A percentile compares a stretch with the other conserved stretches of the same genome.
These are phyloP conservation scores for Tragelaphus strepsiceros DNA, from an alignment of 2,113 vertebrate species.

Conservation along the genomic window DNA sequence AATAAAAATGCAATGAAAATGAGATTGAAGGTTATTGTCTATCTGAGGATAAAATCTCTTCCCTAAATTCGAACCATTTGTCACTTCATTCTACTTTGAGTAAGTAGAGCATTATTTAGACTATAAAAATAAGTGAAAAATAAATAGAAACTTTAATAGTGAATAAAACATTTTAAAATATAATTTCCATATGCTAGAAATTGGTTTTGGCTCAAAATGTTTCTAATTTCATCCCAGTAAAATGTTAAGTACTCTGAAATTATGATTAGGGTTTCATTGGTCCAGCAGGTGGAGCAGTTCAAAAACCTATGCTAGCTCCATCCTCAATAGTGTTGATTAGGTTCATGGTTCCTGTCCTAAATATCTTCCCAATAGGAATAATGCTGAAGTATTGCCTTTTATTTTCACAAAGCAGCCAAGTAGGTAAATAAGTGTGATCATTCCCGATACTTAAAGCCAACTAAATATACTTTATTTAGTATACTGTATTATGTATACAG, in stretches of 20 bases:
- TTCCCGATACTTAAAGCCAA: constrained; percentile 30
- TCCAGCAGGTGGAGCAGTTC: constrained; percentile 75
- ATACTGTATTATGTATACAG: neutral
- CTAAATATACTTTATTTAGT: neutral
- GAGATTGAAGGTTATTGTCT: neutral
- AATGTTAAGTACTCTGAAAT: neutral
- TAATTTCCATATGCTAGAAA: constrained; percentile 15
- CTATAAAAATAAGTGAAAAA: neutral
- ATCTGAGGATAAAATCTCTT: neutral
- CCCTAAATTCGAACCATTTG: neutral
- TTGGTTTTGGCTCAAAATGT: neutral
- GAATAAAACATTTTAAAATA: constrained; percentile 19
- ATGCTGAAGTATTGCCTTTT: neutral
- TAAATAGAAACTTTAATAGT: neutral
- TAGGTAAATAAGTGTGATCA: constrained; percentile 60
- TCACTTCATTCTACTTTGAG: neutral
- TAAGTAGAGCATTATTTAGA: neutral
- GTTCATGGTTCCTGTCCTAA: constrained; percentile 17
- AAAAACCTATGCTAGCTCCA: constrained; percentile 44
- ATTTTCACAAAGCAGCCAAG: constrained; percentile 23
- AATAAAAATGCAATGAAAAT: neutral
- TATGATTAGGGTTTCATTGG: constrained; percentile 34
- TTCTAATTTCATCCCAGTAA: constrained; percentile 13
- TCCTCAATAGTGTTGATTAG: constrained; percentile 23
- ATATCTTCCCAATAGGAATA: constrained; percentile 44